Evolutionary conservation across 2,888 invertebrate genomes (phyloP).

Genomic region (Mythimna lalbum): DNA sequence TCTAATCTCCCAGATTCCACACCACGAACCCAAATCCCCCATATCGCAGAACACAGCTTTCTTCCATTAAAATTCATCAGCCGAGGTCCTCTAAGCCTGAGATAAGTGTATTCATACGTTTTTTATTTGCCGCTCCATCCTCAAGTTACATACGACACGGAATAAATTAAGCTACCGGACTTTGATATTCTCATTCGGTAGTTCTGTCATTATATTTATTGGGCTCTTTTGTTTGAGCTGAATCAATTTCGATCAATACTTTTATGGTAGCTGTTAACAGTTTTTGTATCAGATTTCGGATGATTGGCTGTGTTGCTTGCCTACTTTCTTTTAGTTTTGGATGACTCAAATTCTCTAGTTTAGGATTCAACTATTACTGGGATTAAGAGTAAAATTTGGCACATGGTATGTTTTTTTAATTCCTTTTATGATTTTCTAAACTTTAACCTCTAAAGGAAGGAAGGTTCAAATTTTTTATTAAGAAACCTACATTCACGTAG

Average conservation of each 20-base stretch:
- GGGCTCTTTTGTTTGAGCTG: conserved; percentile 59
- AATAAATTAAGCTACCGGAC: conserved; percentile 89
- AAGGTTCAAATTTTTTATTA: too few species aligned
- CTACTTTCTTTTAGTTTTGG: conserved; percentile 14
- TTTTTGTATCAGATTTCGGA: conserved; percentile 26
- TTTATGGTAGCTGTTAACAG: conserved; percentile 25
- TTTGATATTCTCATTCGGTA: conserved; percentile 78
- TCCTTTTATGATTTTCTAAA: too few species aligned
- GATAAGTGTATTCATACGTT: conserved; percentile 75
- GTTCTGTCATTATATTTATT: conserved; percentile 71
- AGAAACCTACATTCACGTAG: too few species aligned
- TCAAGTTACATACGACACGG: conserved; percentile 78
- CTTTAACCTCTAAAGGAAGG: too few species aligned
- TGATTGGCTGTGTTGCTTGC: conserved; percentile 4
- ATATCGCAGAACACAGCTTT: conserved; percentile 60
- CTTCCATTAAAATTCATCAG: conserved; percentile 63
- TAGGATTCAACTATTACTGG: neutral
- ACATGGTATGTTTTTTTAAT: too few species aligned
- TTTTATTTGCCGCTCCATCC: conserved; percentile 68
- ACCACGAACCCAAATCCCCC: conserved; percentile 21
- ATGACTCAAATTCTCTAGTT: neutral
- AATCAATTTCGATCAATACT: conserved; percentile 36
- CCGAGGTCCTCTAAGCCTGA: conserved; percentile 57
- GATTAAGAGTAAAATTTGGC: too few species aligned
- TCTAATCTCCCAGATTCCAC: conserved; percentile 39